Evolutionary conservation across 2,888 invertebrate species (phyloP), one percentile per base, ranked within the genome.

Genomic region (Drosophila flavopinicola): DNA sequence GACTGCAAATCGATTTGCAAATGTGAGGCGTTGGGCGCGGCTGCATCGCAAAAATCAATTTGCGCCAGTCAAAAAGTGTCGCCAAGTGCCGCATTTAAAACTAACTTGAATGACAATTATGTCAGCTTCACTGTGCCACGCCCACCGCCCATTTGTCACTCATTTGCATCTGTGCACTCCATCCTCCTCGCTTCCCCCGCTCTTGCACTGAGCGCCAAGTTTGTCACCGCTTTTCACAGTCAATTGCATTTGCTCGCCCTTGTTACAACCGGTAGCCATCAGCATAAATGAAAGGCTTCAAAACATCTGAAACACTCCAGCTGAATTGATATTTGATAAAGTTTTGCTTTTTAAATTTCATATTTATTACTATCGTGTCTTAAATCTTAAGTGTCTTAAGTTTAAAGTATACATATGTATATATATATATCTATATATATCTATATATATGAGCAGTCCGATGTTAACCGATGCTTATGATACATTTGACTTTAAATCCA

Each of bases 51-150:
- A 56, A 77, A 67, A 75, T 78, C 78, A 78, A 75, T 75, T 75
- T 73, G 61, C 66, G 37, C 47, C 53, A 61, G 59, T 70, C 65
- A 47, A 65, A 75, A 65, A 74, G 71, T 78, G 69, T 72, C 64
- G 72, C 42, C 64, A 75, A 75, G 68, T 69, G 68, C 49, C 54
- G 69, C 72, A 72, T 68, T 75, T 77, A 58, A 71, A 73, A 69
- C 58, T 58, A 70, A 63, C 75, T 77, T 75, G 48, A 77, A 75
- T 69, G 72, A 63, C 66, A 75, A 79, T 75, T 72, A 68, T 75
- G 58, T 52, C 58, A 49, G 30, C 45, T 11, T 17, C 39, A 47
- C n/a, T 39, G 30, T 37, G 32, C 27, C 58, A 37, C 33, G 30
- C 29, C 44, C 27, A n/a, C 25, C 45, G 29, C 58, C 57, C 57